Conservation (phyloP, 1,140 invertebrate species). For the Archivesica marissinica region DNA sequence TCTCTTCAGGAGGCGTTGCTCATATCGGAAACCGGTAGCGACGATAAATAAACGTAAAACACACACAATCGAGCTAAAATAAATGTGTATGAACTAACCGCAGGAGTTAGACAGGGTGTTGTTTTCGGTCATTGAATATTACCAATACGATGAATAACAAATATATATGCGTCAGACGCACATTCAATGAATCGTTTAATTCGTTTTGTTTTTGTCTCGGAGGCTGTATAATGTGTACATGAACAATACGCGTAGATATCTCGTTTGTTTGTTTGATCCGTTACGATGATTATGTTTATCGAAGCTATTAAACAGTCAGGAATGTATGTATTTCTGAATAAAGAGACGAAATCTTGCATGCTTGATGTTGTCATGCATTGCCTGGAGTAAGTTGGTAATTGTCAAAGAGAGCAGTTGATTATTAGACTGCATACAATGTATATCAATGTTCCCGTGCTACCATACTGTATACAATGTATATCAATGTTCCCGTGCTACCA, state of each 20-base stretch:
- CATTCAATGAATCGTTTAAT: conserved; percentile 14
- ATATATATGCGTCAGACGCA: conserved; percentile 1
- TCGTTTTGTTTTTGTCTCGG: neutral
- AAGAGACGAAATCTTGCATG: neutral
- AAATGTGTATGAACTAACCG: neutral
- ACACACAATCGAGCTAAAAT: no score
- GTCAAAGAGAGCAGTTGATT: no score
- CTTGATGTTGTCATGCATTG: conserved; percentile 14
- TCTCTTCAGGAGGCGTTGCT: no score
- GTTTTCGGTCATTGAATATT: neutral
- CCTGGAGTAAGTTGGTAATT: neutral
- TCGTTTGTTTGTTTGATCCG: neutral
- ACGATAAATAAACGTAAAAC: no score
- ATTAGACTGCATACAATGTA: no score
- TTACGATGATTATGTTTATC: neutral
- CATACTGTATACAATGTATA: no score
- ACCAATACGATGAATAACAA: neutral
- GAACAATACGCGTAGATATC: neutral
- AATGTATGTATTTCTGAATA: neutral
- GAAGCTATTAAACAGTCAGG: conserved; percentile 1
- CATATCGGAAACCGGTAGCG: no score
- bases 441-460: no score
- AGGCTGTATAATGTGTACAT: neutral
- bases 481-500: no score
- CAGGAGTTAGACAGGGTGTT: neutral